Base-by-base conservation (phyloP, 2,113 vertebrate species). In the Ciconia maguari region DNA sequence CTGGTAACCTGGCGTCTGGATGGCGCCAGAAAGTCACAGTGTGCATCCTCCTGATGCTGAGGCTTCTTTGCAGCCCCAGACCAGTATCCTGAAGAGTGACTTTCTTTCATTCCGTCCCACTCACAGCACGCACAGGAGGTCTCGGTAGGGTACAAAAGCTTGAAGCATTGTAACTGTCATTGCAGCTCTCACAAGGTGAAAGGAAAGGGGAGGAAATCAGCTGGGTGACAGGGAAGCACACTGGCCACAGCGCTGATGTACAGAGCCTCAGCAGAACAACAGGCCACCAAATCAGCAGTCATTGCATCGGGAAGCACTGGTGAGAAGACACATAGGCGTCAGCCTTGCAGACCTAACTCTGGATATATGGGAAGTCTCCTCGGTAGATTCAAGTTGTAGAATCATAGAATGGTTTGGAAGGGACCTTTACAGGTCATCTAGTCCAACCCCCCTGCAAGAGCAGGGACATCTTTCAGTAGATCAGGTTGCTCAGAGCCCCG, bases 181-280 rank as follows among this genome's bases (percentile, higher is more conserved):
- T 41, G 18, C 12, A 54, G 29, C 20, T 90, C 24, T 68, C 30
- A 32, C 19, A 11, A 78, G 34, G 25, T 18, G 3, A 42, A 42
- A 49, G 0, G 1, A 21, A 79, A 91, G 36, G 7, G 6, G 9
- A 71, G 9, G 12, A 19, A 78, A 87, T 11, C 13, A 70, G 14
- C 21, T 13, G 8, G 8, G 25, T 46, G 29, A 52, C 27, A n/a
- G 9, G 14, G 38, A 74, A 58, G 27, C 4, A 16, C 0, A 0
- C 13, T 16, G 42, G 5, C 29, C 42, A 22, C 30, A 65, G 25
- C 0, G 1, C 16, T 46, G 41, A 42, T 0, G 1, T 6, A n/a
- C 1, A n/a, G 17, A 69, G n/a, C 18, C 55, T 58, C 21, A 32
- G 34, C 9, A 62, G 18, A 44, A 20, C 22, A 54, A 60, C 7